phyloP scores from a whole-genome alignment of 2,113 vertebrate species.

The Macrotus californicus region DNA sequence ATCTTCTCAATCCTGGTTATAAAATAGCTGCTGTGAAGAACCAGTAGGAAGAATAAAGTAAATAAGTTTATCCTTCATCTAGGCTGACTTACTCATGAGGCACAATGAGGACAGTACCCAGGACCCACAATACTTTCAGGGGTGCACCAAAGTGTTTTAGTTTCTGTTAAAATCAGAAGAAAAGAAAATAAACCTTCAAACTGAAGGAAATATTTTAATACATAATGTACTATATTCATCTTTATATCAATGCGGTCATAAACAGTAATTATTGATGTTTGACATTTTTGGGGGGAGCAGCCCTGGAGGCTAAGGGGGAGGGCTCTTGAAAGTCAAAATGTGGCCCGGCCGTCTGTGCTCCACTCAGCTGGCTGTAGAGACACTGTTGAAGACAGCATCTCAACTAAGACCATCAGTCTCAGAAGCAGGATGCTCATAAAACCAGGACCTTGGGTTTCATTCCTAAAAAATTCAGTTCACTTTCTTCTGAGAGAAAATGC shows the following conservation, averaged over 20 bases:
- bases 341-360: background rate
- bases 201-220: background rate
- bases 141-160: background rate
- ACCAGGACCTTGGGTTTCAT: background rate
- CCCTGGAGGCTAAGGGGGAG: background rate
- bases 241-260: background rate
- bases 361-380: background rate
- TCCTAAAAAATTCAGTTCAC: background rate
- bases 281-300: background rate
- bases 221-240: background rate
- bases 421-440: background rate
- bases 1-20: background rate
- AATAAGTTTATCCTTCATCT: background rate
- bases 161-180: slow-evolving; percentile 18
- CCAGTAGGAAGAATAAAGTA: background rate
- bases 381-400: background rate
- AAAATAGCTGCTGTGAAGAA: background rate
- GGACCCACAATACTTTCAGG: background rate
- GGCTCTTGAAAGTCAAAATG: background rate
- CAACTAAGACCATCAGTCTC: background rate
- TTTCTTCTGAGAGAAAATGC: background rate
- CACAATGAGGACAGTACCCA: no score
- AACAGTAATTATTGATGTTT: background rate
- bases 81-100: background rate
- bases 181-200: background rate